phyloP scores from a whole-genome alignment of 2,888 invertebrate species.

The Dyspetes luteomarginatus region DNA sequence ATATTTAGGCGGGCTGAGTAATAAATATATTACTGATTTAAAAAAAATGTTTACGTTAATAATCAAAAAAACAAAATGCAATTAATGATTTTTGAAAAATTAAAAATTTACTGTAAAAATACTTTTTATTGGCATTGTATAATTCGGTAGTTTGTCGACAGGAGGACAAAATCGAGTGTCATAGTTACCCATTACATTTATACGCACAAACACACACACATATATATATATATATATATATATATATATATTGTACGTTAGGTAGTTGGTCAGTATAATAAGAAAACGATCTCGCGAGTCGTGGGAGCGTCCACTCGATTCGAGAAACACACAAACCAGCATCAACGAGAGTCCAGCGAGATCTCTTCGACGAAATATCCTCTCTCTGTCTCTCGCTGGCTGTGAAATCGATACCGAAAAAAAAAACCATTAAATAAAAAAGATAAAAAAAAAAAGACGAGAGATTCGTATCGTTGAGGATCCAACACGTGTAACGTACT shows the following conservation, averaged over 20 bases:
- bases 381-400: slow-evolving; percentile 72
- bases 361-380: slow-evolving; percentile 60
- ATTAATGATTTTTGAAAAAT: too few species aligned
- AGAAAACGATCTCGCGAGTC: slow-evolving; percentile 56
- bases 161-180: slow-evolving; percentile 33
- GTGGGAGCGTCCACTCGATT: slow-evolving; percentile 60
- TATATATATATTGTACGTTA: slow-evolving; percentile 31
- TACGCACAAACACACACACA: too few species aligned
- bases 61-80: too few species aligned
- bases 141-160: slow-evolving; percentile 54
- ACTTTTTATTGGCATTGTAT: background rate
- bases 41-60: too few species aligned
- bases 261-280: slow-evolving; percentile 56
- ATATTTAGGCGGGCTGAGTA: too few species aligned
- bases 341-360: slow-evolving; percentile 16
- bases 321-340: slow-evolving; percentile 29
- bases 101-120: background rate
- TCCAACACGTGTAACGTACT: slow-evolving; percentile 83
- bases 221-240: slow-evolving; percentile 9
- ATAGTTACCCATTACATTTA: too few species aligned
- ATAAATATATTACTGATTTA: too few species aligned
- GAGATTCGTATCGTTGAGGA: slow-evolving; percentile 79
- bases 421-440: slow-evolving; percentile 9
- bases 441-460: slow-evolving; percentile 56
- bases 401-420: slow-evolving; percentile 82